Conservation (phyloP, 2,113 vertebrate genomes). For the Zapornia atra region DNA sequence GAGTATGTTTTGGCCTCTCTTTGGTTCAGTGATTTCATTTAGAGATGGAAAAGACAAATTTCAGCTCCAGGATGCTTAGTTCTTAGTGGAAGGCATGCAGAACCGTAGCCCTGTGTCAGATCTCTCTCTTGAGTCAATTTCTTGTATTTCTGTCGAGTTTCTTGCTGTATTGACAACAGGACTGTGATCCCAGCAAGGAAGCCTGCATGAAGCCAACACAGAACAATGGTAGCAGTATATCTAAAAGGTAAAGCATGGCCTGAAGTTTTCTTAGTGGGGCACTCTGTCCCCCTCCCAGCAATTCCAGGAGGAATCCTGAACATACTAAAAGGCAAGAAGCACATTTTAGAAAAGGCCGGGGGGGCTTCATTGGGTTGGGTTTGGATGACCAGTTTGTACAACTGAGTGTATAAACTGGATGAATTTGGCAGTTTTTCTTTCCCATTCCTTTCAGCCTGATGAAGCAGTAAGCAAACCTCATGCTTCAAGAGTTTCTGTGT, state of each 20-base stretch:
- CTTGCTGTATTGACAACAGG: not conserved
- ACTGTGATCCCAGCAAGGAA: not conserved
- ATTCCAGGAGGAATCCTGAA: not conserved
- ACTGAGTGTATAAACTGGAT: not conserved
- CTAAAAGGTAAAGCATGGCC: not conserved
- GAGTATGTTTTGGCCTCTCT: not conserved
- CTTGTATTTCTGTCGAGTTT: not conserved
- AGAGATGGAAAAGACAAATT: not conserved
- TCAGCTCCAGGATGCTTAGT: not conserved
- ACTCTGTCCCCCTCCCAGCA: not conserved
- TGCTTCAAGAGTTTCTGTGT: not conserved
- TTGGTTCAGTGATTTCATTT: not conserved
- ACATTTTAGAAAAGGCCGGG: not conserved
- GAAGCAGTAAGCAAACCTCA: not conserved
- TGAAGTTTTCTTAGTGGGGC: not conserved
- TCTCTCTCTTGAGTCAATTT: not conserved
- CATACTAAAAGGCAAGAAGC: not conserved
- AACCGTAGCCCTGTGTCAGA: not conserved
- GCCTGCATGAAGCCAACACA: not conserved
- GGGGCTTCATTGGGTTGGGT: not conserved
- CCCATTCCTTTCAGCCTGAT: not conserved
- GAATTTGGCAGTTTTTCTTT: slow-evolving; percentile 1
- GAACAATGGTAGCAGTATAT: not conserved
- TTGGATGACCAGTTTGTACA: not conserved
- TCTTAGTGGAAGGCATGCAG: not conserved